Base-by-base conservation (phyloP, 2,797 vertebrate species). In the Acipenser transmontanus region DNA sequence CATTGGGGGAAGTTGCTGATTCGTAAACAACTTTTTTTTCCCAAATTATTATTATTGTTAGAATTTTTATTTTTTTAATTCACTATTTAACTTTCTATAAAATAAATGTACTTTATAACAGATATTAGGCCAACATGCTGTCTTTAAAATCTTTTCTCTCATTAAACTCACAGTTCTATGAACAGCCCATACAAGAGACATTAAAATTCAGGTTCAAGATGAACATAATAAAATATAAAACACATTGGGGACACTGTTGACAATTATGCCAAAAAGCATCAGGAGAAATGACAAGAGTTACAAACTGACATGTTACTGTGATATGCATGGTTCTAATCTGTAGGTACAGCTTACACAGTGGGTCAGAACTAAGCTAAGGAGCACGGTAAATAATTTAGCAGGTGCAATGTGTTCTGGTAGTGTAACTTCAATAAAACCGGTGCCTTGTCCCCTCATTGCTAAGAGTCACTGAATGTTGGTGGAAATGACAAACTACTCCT, bases 331-430 rank as follows among this genome's bases (percentile, higher is more conserved):
- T 85, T 89, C 82, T 93, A 91, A 94, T 91, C 82, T 81, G 78
- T 88, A 89, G 81, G 82, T 93, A 88, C 88, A 91, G 86, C 84
- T 87, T 91, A 91, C 87, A 84, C 83, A 82, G 82, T 75, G 78
- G 88, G 89, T 88, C 86, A 85, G 81, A 85, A 83, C 82, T 83
- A 72, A 85, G 77, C 82, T 85, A 84, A 81, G 78, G 82, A 87
- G 84, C 56, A 80, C 82, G 73, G 72, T 93, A 87, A 94, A 95
- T 96, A 88, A 96, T 95, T 94, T 81, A 95, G 83, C 81, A 86
- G 84, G 83, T 88, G 87, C 83, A 88, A 85, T 91, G 85, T 91
- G 88, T 89, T 91, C 84, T 84, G 79, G 81, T 75, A 71, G 71
- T 71, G 63, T 12, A 77, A 76, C 65, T 81, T 74, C 80, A 73